Percentiles rank a stretch among this genome's conserved stretches.
phyloP scores from a whole-genome alignment of 2,888 invertebrate genomes.

The Tanypteryx hageni region DNA sequence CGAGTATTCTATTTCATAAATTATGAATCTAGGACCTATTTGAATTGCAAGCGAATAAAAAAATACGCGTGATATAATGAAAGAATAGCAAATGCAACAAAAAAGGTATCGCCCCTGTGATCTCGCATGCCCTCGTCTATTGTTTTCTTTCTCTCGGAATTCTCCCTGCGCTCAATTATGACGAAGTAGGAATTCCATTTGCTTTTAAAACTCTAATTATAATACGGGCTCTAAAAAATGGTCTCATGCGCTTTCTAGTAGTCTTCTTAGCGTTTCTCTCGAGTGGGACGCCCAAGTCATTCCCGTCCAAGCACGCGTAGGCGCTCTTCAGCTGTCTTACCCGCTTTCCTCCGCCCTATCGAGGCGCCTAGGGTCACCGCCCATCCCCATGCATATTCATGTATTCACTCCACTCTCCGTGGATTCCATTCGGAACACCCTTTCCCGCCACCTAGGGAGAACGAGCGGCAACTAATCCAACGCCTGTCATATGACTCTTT shows the following conservation, averaged over 20 bases:
- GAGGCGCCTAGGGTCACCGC: slow-evolving; percentile 14
- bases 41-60: no score
- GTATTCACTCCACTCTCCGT: neutral
- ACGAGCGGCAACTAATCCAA: neutral
- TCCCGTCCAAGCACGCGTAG: neutral
- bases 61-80: no score
- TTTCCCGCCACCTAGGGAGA: neutral
- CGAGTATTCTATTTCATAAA: no score
- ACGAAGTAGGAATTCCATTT: neutral
- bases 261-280: neutral
- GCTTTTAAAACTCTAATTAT: neutral
- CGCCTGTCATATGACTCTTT: neutral
- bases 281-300: neutral
- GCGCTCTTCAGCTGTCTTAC: slow-evolving; percentile 16
- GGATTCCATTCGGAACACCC: neutral
- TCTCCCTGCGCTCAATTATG: neutral
- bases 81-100: no score
- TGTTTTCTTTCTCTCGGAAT: neutral
- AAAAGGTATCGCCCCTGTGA: no score
- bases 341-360: neutral
- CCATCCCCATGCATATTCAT: slow-evolving; percentile 30
- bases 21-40: no score
- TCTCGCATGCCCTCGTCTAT: no score
- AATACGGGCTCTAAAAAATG: neutral
- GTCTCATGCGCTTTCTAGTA: neutral